phyloP scores from a whole-genome alignment of 2,888 invertebrate genomes.

The Nephrotoma flavescens region DNA sequence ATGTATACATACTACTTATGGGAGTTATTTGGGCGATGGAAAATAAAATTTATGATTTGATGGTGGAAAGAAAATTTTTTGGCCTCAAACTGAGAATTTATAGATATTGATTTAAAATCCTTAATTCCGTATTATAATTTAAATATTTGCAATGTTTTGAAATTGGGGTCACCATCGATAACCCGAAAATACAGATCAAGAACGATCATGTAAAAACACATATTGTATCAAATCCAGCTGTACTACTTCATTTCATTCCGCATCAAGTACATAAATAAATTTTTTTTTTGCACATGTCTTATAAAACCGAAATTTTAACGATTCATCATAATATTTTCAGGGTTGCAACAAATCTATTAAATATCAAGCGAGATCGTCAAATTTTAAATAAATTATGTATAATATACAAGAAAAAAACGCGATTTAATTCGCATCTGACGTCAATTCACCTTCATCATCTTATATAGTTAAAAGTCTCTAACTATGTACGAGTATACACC shows the following conservation, averaged over 20 bases:
- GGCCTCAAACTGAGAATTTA: too few relatives aligned
- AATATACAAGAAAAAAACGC: background rate
- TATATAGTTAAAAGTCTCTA: background rate
- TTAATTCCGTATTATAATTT: too few relatives aligned
- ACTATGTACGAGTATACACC: background rate
- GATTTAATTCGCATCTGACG: background rate
- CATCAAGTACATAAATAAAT: too few relatives aligned
- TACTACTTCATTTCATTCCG: background rate
- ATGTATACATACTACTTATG: background rate
- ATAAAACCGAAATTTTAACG: background rate
- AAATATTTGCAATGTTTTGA: too few relatives aligned
- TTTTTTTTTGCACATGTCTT: too few relatives aligned
- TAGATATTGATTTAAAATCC: too few relatives aligned
- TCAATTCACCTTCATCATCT: background rate
- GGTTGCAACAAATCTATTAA: background rate
- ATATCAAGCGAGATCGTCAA: background rate
- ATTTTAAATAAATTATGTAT: background rate
- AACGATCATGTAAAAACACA: background rate
- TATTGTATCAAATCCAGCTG: background rate
- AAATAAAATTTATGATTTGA: background rate
- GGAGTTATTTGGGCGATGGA: background rate
- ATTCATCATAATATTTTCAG: background rate
- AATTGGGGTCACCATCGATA: too few relatives aligned
- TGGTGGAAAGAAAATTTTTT: too few relatives aligned
- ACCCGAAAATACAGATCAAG: background rate